A percentile compares a stretch with the other conserved stretches of the same genome.
Evolutionary conservation across 1,140 invertebrate genomes (phyloP).

Genomic region (Anastrepha obliqua): DNA sequence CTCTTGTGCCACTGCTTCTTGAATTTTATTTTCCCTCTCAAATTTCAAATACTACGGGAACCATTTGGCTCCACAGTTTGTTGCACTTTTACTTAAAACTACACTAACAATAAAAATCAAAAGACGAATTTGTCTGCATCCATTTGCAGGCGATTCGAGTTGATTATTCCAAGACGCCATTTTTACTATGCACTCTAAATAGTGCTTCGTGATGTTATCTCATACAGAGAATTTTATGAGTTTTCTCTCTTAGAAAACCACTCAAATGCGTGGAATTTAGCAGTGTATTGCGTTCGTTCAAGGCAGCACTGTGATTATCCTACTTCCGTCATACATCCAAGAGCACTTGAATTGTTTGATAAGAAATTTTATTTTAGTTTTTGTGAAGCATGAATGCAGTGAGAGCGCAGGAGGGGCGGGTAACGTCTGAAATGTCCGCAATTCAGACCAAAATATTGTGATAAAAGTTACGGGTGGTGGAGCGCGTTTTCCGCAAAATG

Average conservation of each 20-base stretch:
- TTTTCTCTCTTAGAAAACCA: slow-evolving; percentile 30
- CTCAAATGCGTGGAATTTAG: slow-evolving; percentile 32
- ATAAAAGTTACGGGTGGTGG: not conserved
- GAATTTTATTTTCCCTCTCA: not conserved
- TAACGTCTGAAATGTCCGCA: not conserved
- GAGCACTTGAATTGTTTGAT: slow-evolving; percentile 30
- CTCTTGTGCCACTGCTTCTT: not conserved
- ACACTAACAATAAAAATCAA: slow-evolving; percentile 46
- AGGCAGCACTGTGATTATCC: not conserved
- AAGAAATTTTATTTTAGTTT: slow-evolving; percentile 25
- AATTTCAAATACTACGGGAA: not conserved
- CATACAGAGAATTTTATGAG: slow-evolving; percentile 36
- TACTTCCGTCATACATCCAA: slow-evolving; percentile 25
- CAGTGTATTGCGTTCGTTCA: not conserved
- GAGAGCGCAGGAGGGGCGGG: no score
- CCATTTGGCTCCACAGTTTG: not conserved
- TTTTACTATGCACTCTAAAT: slow-evolving; percentile 44
- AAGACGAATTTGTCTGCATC: slow-evolving; percentile 36
- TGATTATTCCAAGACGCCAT: not conserved
- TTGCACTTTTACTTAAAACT: slow-evolving; percentile 17
- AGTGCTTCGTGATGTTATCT: not conserved
- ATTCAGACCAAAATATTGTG: not conserved
- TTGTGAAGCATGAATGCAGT: not conserved
- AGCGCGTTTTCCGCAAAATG: not conserved
- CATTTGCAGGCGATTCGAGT: not conserved